These are phyloP conservation scores for Limnephilus rhombicus DNA, from an alignment of 2,888 invertebrate genomes.

Conservation along the genomic window DNA sequence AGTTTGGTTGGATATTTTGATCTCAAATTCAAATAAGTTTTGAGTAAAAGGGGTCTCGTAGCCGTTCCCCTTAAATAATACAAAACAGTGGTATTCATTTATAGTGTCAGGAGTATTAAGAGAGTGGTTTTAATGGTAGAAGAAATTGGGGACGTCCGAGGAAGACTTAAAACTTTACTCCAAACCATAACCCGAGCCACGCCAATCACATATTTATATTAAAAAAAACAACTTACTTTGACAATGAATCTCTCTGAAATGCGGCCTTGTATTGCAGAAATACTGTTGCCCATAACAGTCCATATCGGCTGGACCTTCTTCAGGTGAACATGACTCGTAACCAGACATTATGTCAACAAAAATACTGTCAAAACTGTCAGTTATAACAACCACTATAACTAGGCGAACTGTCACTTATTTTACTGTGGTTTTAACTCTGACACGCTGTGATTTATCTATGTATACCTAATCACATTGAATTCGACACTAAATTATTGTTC, in stretches of 20 bases:
- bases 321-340: slow-evolving; percentile 73
- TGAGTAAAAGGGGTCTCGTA: too few species aligned
- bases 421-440: background rate
- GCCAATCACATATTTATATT: too few species aligned
- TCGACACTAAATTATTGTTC: background rate
- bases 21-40: too few species aligned
- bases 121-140: too few species aligned
- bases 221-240: slow-evolving; percentile 55
- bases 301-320: slow-evolving; percentile 69
- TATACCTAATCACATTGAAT: too few species aligned
- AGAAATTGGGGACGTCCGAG: too few species aligned
- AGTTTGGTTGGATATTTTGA: too few species aligned
- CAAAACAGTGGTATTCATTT: too few species aligned
- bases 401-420: background rate
- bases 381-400: background rate
- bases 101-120: too few species aligned
- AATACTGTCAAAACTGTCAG: background rate
- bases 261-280: slow-evolving; percentile 66
- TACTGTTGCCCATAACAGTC: slow-evolving; percentile 75
- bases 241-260: slow-evolving; percentile 62
- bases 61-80: too few species aligned
- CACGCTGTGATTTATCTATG: too few species aligned
- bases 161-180: background rate
- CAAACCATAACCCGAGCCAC: background rate
- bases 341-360: background rate